phyloP scores from a whole-genome alignment of 2,888 invertebrate genomes.

The Trachelus stipa region DNA sequence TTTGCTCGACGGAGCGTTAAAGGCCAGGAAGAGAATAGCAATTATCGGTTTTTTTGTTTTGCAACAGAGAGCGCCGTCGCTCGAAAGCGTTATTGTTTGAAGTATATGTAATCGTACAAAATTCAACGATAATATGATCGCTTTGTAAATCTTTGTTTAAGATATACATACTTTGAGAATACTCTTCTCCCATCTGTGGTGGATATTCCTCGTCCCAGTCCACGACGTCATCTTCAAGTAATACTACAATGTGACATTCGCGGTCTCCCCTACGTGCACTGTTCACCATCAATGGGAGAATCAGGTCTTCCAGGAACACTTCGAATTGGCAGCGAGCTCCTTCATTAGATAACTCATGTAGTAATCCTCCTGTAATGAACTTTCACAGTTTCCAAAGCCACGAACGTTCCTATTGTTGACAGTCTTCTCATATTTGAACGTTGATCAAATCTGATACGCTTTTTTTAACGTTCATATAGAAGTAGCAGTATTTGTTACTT shows the following conservation, averaged over 20 bases:
- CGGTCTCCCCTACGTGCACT: conserved; percentile 94
- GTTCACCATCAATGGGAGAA: conserved; percentile 96
- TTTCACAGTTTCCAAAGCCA: conserved; percentile 14
- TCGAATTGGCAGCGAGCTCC: conserved; percentile 99
- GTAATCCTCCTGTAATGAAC: conserved; percentile 78
- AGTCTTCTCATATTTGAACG: no score
- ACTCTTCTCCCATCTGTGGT: conserved; percentile 99
- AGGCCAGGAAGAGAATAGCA: no score
- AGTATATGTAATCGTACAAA: no score
- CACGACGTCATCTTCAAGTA: conserved; percentile 93
- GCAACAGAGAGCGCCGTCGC: no score
- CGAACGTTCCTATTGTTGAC: background rate
- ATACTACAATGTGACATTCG: conserved; percentile 96
- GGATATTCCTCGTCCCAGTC: conserved; percentile 99
- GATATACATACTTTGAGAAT: conserved; percentile 84
- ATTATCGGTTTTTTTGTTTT: no score
- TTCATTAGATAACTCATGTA: conserved; percentile 98
- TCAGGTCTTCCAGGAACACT: conserved; percentile 92
- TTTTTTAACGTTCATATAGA: no score
- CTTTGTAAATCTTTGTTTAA: no score
- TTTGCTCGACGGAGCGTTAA: no score
- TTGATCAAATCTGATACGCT: no score
- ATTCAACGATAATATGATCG: no score
- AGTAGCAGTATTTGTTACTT: conserved; percentile 62
- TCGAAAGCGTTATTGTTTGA: no score